Base-by-base conservation (phyloP, 2,888 invertebrate genomes). In the Pantelozetes paolii region DNA sequence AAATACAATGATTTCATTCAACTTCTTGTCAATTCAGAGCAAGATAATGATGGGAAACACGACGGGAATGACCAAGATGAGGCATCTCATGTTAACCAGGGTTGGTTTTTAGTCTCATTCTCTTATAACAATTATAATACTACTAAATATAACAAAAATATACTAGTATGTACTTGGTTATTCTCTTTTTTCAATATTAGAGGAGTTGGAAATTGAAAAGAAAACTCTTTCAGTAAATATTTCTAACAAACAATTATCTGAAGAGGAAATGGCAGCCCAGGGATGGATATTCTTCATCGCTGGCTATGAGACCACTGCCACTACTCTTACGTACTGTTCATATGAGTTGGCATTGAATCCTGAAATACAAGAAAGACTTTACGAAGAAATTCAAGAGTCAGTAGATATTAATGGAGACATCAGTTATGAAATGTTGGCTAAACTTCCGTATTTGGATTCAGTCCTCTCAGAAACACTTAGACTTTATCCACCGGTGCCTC, bases 301-400 rank as follows among this genome's bases (percentile, higher is more conserved):
- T 18, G 89, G 89, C 0, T 86, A 87, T 77, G 87, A 87, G 79
- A 87, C 88, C 0, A 86, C 87, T 0, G 87, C 88, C 0, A 32
- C 59, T 9, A 62, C 62, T 2, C 36, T 72, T 2, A 15, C 72
- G 13, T 59, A 26, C 32, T 32, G 36, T 2, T 9, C 59, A 26
- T 30, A 72, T 26, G 72, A 72, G 59, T 64, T 72, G 62, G 59
- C 40, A 32, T 15, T 30, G 23, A 72, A 72, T 64, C 59, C 30
- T 18, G 62, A 72, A 23, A 62, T 72, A 42, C 72, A 72, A 40
- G 6, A 62, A 30, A 1, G 30, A 28, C 82, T 85, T 0, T 83
- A 72, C 13, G 45, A 72, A 20, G 72, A 75, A 57, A 20, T 75
- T 1, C 26, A 9, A 13, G 2, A 18, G 13, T 13, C 42, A 9